phyloP scores from a whole-genome alignment of 2,797 vertebrate genomes.

The Phrynocephalus guinanensis region DNA sequence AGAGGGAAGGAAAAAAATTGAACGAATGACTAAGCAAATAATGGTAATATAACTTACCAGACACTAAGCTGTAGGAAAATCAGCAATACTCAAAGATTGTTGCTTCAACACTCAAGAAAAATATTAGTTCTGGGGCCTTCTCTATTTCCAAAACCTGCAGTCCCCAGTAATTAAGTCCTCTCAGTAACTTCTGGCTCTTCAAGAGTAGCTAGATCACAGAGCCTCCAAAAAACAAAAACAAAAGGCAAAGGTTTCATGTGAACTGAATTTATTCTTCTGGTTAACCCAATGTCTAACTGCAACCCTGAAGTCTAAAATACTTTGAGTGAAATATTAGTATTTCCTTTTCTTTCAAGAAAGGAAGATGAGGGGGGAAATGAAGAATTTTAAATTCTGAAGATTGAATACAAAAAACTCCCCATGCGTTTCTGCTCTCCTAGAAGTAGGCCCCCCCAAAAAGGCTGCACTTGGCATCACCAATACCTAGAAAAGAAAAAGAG shows the following conservation, averaged over 20 bases:
- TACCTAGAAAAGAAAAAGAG: constrained; percentile 53
- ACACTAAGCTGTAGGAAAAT: constrained; percentile 31
- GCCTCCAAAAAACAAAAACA: constrained; percentile 27
- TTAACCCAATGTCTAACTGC: constrained; percentile 35
- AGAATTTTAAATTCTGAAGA: constrained; percentile 30
- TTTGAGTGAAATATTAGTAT: constrained; percentile 22
- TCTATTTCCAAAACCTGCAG: constrained; percentile 13
- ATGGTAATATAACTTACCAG: constrained; percentile 62
- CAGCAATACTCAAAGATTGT: constrained; percentile 43
- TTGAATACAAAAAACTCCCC: constrained; percentile 29
- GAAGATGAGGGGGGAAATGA: constrained; percentile 29
- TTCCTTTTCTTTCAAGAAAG: neutral
- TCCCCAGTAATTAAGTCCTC: constrained; percentile 44
- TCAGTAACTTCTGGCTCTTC: constrained; percentile 54
- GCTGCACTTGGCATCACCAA: constrained; percentile 55
- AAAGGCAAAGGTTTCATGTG: neutral
- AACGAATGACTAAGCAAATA: constrained; percentile 57
- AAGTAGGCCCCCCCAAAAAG: constrained; percentile 50
- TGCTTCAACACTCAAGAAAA: constrained; percentile 42
- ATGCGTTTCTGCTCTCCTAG: constrained; percentile 52
- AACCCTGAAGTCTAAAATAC: constrained; percentile 32
- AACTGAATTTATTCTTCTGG: constrained; percentile 34
- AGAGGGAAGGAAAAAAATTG: constrained; percentile 26
- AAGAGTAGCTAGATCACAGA: constrained; percentile 21
- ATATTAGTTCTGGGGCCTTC: constrained; percentile 31